These are phyloP conservation scores for Alsophila aescularia DNA, from an alignment of 2,888 invertebrate species.

Conservation along the genomic window DNA sequence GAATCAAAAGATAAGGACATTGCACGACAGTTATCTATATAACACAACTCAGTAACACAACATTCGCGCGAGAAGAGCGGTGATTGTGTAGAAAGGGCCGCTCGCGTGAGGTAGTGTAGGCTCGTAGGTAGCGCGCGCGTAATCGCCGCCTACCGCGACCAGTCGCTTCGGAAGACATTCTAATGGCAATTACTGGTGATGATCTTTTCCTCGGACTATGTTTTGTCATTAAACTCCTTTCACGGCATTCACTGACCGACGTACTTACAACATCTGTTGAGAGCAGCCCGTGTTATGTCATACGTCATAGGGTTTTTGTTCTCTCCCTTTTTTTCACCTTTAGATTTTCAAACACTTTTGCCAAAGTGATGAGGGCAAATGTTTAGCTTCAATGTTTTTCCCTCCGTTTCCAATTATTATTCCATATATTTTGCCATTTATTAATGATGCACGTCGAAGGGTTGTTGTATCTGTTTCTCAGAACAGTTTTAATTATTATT, in stretches of 20 bases:
- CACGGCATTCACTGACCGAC: constrained; percentile 3
- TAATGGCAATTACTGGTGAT: constrained; percentile 14
- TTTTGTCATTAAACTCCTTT: constrained; percentile 19
- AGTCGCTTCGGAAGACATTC: constrained; percentile 9
- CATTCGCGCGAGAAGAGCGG: neutral
- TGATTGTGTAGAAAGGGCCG: constrained; percentile 15
- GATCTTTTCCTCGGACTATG: constrained; percentile 11
- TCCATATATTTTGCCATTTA: too few relatives aligned
- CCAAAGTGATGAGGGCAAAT: too few relatives aligned
- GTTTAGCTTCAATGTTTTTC: too few relatives aligned
- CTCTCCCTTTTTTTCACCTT: too few relatives aligned
- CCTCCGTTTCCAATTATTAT: too few relatives aligned
- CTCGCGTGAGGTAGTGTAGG: too few relatives aligned
- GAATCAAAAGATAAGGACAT: constrained; percentile 9
- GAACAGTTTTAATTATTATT: neutral
- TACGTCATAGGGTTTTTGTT: neutral
- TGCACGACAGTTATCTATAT: constrained; percentile 13
- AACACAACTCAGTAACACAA: too few relatives aligned
- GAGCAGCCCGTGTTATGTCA: neutral
- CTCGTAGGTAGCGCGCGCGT: constrained; percentile 1
- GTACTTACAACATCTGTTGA: neutral
- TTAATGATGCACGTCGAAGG: neutral
- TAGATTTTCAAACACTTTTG: too few relatives aligned
- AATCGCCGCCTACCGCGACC: neutral
- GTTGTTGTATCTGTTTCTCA: neutral